Evolutionary conservation across 2,888 invertebrate genomes (phyloP), one percentile per base, ranked within the genome.

Genomic region (Epinotia bilunana): DNA sequence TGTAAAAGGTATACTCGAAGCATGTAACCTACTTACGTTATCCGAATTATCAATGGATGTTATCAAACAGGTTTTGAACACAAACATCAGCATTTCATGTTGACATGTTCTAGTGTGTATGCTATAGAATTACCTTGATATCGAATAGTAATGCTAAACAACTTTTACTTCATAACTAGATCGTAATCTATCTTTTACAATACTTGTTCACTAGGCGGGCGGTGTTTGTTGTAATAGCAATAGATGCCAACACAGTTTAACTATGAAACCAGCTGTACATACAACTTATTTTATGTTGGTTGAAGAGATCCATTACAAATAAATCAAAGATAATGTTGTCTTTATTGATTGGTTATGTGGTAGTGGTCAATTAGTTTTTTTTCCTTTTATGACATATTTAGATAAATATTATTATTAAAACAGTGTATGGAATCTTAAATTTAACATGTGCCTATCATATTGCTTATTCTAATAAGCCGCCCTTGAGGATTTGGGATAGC

Each of bases 81-180:
- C 53, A 73, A 43, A 61, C 33, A 58, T 58, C 46, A 46, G 23
- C 12, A 55, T n/a, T 60, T 69, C n/a, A 53, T 28, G n/a, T 33
- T n/a, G 33, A 18, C 18, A 55, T n/a, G 16, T 9, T 43, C 18
- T 43, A 28, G 53, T 53, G 33, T 53, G n/a, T 53, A 53, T 28
- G 28, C 46, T 46, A 43, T 12, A 62, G 23, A 60, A 18, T 43
- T 46, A 43, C 58, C 72, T 72, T 72, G 64, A 43, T 72, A 46
- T 60, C 18, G 9, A 13, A n/a, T 55, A 67, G 55, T 53, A 62
- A 39, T 33, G 12, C 57, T 46, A 64, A 72, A 72, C 72, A 64
- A 63, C 63, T 72, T 63, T 63, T 72, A 72, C 71, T 72, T 63
- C 43, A 55, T n/a, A 71, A 62, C 61, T 33, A 61, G 46, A 28